A percentile compares a stretch with the other conserved stretches of the same genome.
Conservation (phyloP, 2,797 vertebrate species). For the Microcaecilia unicolor region DNA sequence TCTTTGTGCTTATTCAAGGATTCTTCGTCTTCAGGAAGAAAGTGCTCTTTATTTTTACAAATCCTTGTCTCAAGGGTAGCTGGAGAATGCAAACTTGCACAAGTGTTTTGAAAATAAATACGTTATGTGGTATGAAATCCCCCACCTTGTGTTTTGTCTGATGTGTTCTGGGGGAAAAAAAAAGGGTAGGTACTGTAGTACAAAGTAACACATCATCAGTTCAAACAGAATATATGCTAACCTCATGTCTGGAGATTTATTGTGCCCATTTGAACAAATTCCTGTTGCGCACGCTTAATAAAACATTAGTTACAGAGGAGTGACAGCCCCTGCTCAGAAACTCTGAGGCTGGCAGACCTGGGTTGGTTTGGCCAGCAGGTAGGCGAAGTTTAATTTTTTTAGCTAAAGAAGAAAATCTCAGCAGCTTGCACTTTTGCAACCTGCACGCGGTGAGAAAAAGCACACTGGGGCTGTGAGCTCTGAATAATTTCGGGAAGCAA, state of each 20-base stretch:
- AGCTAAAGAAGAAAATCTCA: constrained; percentile 13
- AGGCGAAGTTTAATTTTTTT: neutral
- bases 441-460: constrained; percentile 20
- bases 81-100: constrained; percentile 73
- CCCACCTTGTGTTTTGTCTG: constrained; percentile 41
- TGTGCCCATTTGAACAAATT: neutral
- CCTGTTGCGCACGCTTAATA: neutral
- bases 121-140: constrained; percentile 49
- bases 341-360: neutral
- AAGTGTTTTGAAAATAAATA: constrained; percentile 96
- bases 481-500: constrained; percentile 47
- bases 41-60: constrained; percentile 67
- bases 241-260: constrained; percentile 2
- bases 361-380: no score
- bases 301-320: neutral
- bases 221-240: constrained; percentile 29
- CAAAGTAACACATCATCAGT: constrained; percentile 30
- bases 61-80: constrained; percentile 61
- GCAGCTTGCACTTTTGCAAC: constrained; percentile 1
- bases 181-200: constrained; percentile 35
- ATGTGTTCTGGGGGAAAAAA: constrained; percentile 35
- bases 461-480: neutral
- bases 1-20: constrained; percentile 64
- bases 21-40: constrained; percentile 66
- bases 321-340: neutral